Base-by-base conservation (phyloP, 1,140 invertebrate genomes). In the Pseudomyrmex dendroicus region DNA sequence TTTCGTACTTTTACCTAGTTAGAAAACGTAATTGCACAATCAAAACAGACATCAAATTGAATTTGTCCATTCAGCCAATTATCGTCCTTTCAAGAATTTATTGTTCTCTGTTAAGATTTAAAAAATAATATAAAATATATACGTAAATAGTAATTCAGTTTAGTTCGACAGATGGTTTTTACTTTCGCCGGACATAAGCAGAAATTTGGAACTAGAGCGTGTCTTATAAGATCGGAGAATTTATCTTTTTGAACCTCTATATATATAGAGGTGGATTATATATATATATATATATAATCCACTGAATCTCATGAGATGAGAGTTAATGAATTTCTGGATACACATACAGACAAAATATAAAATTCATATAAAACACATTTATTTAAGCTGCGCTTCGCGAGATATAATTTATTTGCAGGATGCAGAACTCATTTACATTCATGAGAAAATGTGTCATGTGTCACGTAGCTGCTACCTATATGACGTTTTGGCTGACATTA, bases 1-100 rank as follows among this genome's bases (percentile, higher is more conserved):
- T 66, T 20, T n/a, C 20, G 52, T 22, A 17, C 22, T 76, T 44
- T 66, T n/a, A 77, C 35, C 17, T 22, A n/a, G 20, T 25, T 67
- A 35, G 5, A 5, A 35, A 35, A 56, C n/a, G 25, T 54, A 67
- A 25, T 48, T 57, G 25, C 9, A 54, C 25, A 46, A 44, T 66
- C 20, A 25, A 44, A 12, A 5, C 35, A 46, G 17, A 77, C 25
- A 20, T 77, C 13, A 57, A 7, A 44, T 68, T 17, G 57, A 35
- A 7, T 59, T 67, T 25, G 57, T 8, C 2, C 1, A 63, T 35
- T 74, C 10, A n/a, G 13, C 15, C 3, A 2, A 48, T 66, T 46
- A 56, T 57, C 13, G 1, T 57, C 7, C 4, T 8, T 12, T 5
- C 20, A 12, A 68, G 35, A 35, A 35, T 35, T 35, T 35, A 35